These are phyloP conservation scores for Temnothorax unifasciatus DNA, from an alignment of 2,888 invertebrate genomes.

Conservation along the genomic window DNA sequence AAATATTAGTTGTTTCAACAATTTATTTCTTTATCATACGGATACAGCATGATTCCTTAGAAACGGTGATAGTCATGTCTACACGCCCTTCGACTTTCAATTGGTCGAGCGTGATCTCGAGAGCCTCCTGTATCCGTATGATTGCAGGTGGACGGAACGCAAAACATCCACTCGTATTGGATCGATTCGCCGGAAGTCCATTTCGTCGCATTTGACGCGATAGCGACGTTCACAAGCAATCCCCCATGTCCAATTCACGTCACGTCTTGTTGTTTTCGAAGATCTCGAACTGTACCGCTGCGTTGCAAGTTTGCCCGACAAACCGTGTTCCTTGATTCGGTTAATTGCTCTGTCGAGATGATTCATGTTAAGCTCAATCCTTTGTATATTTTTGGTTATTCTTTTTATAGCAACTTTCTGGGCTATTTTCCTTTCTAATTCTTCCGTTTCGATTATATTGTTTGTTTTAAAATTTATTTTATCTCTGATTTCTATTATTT, in stretches of 20 bases:
- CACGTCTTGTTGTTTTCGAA: no score
- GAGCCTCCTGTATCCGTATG: constrained; percentile 76
- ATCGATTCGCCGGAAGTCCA: constrained; percentile 60
- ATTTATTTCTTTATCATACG: no score
- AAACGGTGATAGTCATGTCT: constrained; percentile 76
- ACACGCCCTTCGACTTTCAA: constrained; percentile 77
- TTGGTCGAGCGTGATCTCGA: constrained; percentile 78
- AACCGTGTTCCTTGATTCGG: constrained; percentile 85
- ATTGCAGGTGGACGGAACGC: constrained; percentile 83
- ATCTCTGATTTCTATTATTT: no score
- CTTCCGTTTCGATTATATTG: no score
- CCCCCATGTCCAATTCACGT: constrained; percentile 75
- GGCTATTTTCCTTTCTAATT: no score
- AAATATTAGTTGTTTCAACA: no score
- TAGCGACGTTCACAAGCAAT: constrained; percentile 76
- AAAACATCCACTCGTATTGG: constrained; percentile 81
- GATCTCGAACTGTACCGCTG: no score
- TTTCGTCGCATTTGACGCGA: constrained; percentile 72
- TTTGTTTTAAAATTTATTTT: no score
- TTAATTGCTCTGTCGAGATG: no score
- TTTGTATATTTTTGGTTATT: no score
- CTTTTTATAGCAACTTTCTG: no score
- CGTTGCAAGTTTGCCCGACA: constrained; percentile 88
- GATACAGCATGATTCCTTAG: constrained; percentile 77
- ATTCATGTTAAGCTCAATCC: no score